phyloP scores from a whole-genome alignment of 2,113 vertebrate genomes.

The Urocitellus parryii region DNA sequence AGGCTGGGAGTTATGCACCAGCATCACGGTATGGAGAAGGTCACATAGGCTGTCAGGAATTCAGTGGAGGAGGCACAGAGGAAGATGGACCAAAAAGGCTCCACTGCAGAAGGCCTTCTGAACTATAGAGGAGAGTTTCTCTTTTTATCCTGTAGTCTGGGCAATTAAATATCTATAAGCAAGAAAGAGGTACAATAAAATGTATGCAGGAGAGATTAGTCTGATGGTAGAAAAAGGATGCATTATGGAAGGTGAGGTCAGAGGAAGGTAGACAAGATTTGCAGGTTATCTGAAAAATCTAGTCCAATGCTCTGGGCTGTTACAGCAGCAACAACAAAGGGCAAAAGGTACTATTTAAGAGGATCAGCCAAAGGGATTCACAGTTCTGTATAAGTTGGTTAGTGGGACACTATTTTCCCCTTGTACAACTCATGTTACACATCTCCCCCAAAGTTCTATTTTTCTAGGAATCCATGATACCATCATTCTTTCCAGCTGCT shows the following conservation, averaged over 20 bases:
- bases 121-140: neutral
- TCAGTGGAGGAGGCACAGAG: neutral
- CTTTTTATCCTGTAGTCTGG: neutral
- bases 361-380: neutral
- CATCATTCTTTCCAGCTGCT: slow-evolving; percentile 64
- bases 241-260: neutral
- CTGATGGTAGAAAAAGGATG: neutral
- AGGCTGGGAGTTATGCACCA: fast-evolving
- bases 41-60: neutral
- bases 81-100: neutral
- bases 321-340: neutral
- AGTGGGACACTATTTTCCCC: neutral
- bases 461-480: slow-evolving; percentile 54
- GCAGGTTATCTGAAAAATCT: neutral
- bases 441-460: slow-evolving; percentile 6
- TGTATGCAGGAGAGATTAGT: neutral
- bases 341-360: neutral
- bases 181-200: neutral
- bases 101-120: neutral
- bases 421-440: neutral
- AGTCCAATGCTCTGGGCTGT: neutral
- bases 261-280: neutral
- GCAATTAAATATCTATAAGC: neutral
- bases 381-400: neutral
- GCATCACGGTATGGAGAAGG: neutral